Evolutionary conservation across 1,140 invertebrate genomes (phyloP), one percentile per base, ranked within the genome.

Genomic region (Nasonia giraulti): DNA sequence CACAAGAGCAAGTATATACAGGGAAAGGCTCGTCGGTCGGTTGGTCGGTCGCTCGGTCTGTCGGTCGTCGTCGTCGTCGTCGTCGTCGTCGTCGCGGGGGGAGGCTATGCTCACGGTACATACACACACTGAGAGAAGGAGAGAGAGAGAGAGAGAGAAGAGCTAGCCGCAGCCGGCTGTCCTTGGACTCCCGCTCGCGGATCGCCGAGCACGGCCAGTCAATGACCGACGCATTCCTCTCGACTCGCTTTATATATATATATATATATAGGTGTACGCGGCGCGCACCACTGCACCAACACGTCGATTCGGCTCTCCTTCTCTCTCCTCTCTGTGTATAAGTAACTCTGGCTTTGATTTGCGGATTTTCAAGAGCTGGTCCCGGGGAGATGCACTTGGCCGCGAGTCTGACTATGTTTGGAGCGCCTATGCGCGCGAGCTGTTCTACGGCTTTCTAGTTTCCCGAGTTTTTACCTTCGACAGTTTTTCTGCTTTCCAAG

Each of bases 171-270:
- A 44, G 75, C 80, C 89, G 89, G 91, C 88, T 92, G 91, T 92
- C 91, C 91, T 92, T 92, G 91, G 90, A 92, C 89, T 87, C 91
- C 91, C 88, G 86, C 91, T 92, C 91, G 90, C 90, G 89, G 91
- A 91, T 91, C 91, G 90, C 86, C 90, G 91, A 89, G 88, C 90
- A 91, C 89, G 87, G 88, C 87, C 91, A 92, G 91, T 92, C 91
- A 92, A 92, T 92, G 91, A 92, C 91, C 91, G 89, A 91, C 78
- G 85, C 81, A 86, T 86, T 86, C 85, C 82, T 79, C 85, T 87
- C 69, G 69, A 27, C 88, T 86, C 88, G 88, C 68, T 75, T 73
- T 83, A 68, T 68, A 69, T 27, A 27, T 27, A 27, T 27, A 27
- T 27, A 27, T 27, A 27, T 27, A 27, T 14, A 55, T 14, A 55